These are phyloP conservation scores for Liposcelis brunnea DNA, from an alignment of 2,888 invertebrate species.

Conservation along the genomic window DNA sequence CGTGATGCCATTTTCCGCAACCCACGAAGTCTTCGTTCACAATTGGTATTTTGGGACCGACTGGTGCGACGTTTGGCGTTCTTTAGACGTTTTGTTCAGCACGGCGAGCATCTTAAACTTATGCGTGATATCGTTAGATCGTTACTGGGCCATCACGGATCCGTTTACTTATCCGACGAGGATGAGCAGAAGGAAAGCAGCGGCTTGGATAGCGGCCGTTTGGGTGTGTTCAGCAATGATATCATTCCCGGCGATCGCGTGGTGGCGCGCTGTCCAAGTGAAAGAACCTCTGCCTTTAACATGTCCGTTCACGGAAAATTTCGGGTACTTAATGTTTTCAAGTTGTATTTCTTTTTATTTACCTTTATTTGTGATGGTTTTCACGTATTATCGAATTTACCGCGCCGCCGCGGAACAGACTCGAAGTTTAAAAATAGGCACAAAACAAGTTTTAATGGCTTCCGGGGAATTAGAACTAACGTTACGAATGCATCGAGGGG, in stretches of 20 bases:
- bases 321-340: slow-evolving; percentile 91
- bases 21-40: slow-evolving; percentile 75
- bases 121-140: slow-evolving; percentile 89
- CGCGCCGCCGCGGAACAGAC: slow-evolving; percentile 86
- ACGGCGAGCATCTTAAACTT: slow-evolving; percentile 95
- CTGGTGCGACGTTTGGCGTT: slow-evolving; percentile 97
- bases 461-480: slow-evolving; percentile 77
- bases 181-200: slow-evolving; percentile 79
- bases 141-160: slow-evolving; percentile 98
- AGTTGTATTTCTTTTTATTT: slow-evolving; percentile 96
- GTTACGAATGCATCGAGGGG: slow-evolving; percentile 83
- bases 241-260: slow-evolving; percentile 94
- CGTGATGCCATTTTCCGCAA: slow-evolving; percentile 93
- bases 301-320: slow-evolving; percentile 92
- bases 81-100: slow-evolving; percentile 89
- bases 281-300: slow-evolving; percentile 55
- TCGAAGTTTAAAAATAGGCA: slow-evolving; percentile 73
- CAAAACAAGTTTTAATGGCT: slow-evolving; percentile 73
- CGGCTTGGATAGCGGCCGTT: slow-evolving; percentile 75
- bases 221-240: slow-evolving; percentile 95
- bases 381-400: slow-evolving; percentile 93
- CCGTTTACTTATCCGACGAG: slow-evolving; percentile 92
- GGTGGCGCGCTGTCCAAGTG: slow-evolving; percentile 80
- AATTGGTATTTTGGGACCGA: slow-evolving; percentile 89
- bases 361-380: slow-evolving; percentile 93